Conservation (phyloP, 2,113 vertebrate species). For the human region GRCh38 chr2:70147001-70147500, state of each 20-base stretch:
- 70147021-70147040: background rate
- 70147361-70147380: background rate
- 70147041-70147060: background rate
- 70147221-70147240: background rate
- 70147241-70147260: background rate
- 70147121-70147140: background rate
- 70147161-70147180: background rate
- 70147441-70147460: background rate
- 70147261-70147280: background rate
- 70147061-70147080: background rate
- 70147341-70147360: background rate
- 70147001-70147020: too few species aligned
- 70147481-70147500: background rate
- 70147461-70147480: background rate
- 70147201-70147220: background rate
- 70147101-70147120: background rate
- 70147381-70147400: background rate
- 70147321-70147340: background rate
- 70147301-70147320: background rate
- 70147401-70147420: background rate
- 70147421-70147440: background rate
- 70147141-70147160: background rate
- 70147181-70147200: background rate
- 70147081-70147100: background rate
- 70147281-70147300: background rate